These are phyloP conservation scores for Agrochola lychnidis DNA, from an alignment of 2,888 invertebrate genomes.

Conservation along the genomic window DNA sequence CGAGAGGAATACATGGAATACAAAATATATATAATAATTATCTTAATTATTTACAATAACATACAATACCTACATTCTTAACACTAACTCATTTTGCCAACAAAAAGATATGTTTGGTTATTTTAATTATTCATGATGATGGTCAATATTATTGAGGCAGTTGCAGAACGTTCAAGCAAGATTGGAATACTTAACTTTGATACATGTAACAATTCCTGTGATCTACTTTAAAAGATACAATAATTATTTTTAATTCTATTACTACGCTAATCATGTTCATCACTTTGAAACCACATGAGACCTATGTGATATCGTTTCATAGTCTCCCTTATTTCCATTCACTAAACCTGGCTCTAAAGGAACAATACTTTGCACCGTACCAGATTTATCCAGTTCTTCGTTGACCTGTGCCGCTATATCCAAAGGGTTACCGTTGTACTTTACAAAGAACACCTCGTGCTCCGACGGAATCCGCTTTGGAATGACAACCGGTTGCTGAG, in stretches of 20 bases:
- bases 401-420: conserved; percentile 62
- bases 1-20: background rate
- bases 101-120: background rate
- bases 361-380: conserved; percentile 52
- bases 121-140: background rate
- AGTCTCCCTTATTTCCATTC: conserved; percentile 57
- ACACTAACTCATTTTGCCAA: background rate
- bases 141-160: background rate
- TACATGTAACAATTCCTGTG: background rate
- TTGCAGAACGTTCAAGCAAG: background rate
- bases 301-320: background rate
- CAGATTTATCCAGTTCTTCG: conserved; percentile 54
- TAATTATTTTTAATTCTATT: background rate
- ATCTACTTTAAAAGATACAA: background rate
- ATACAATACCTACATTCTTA: background rate
- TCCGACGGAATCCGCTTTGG: conserved; percentile 77
- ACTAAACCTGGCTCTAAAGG: conserved; percentile 66
- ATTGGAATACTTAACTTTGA: background rate
- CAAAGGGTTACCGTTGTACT: conserved; percentile 80
- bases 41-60: conserved; percentile 14
- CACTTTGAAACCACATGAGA: conserved; percentile 3
- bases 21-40: background rate
- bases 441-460: conserved; percentile 94
- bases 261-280: background rate
- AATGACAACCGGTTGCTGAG: conserved; percentile 78